Percentiles rank a stretch among this genome's conserved stretches.
These are phyloP conservation scores for Eutrigla gurnardus DNA, from an alignment of 2,797 vertebrate genomes.

Conservation along the genomic window DNA sequence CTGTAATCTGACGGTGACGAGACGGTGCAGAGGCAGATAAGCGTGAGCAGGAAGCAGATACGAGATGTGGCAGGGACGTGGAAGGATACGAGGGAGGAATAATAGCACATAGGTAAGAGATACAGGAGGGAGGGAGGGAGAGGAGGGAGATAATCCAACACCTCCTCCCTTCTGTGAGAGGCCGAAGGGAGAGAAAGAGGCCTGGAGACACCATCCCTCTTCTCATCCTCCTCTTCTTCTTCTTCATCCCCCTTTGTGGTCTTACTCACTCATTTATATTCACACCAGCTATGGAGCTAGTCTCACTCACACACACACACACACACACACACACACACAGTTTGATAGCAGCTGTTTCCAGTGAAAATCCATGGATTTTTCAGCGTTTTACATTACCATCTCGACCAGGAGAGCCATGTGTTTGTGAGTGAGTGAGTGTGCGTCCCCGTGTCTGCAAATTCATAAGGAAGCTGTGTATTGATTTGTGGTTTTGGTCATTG, in stretches of 20 bases:
- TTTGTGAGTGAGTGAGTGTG: too few relatives aligned
- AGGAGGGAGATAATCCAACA: constrained; percentile 36
- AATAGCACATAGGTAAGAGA: too few relatives aligned
- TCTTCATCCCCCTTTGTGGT: constrained; percentile 36
- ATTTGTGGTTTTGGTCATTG: not conserved
- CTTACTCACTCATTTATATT: constrained; percentile 75
- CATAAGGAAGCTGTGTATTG: constrained; percentile 23
- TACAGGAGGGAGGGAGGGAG: not conserved
- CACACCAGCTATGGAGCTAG: constrained; percentile 61
- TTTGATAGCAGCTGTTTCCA: too few relatives aligned
- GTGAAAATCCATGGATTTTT: too few relatives aligned
- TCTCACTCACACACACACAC: constrained; percentile 34
- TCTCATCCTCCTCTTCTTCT: constrained; percentile 33
- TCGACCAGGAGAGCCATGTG: too few relatives aligned
- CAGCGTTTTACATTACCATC: too few relatives aligned
- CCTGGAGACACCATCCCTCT: constrained; percentile 43
- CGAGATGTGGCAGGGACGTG: too few relatives aligned
- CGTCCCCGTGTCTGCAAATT: not conserved
- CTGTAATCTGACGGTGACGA: constrained; percentile 2
- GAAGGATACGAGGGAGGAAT: not conserved
- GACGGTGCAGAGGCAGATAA: not conserved
- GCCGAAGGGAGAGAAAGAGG: constrained; percentile 22
- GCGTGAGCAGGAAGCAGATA: not conserved
- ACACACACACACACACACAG: constrained; percentile 27
- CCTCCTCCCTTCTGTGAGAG: constrained; percentile 21